Percentiles rank a stretch among this genome's conserved stretches.
Evolutionary conservation across 2,113 vertebrate species (phyloP).

Genomic region (Prinia subflava): DNA sequence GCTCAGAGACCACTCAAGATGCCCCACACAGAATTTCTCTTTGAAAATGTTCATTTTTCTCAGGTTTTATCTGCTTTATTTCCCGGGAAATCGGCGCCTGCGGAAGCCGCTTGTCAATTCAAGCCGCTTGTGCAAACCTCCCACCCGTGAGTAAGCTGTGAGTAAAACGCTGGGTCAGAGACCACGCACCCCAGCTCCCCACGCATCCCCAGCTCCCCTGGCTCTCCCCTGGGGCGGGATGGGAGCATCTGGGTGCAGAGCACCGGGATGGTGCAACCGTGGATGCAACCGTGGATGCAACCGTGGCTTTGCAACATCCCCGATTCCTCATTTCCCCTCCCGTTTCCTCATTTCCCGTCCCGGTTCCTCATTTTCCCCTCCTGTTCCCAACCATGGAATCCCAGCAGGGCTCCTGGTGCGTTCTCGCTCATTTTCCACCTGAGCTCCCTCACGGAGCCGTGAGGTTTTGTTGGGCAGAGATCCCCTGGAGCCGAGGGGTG

Average conservation of each 20-base stretch:
- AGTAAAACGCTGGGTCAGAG: background rate
- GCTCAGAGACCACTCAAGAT: background rate
- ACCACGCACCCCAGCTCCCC: background rate
- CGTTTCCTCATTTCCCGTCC: too few relatives aligned
- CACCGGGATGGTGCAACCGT: background rate
- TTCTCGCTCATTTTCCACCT: background rate
- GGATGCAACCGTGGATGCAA: background rate
- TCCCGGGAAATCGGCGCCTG: fast-evolving
- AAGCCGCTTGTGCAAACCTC: background rate
- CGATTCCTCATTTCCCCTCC: fast-evolving
- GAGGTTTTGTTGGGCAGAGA: background rate
- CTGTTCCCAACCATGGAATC: fast-evolving
- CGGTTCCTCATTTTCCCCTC: background rate
- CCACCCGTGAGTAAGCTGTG: background rate
- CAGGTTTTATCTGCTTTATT: background rate
- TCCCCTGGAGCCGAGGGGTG: background rate
- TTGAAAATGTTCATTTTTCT: too few relatives aligned
- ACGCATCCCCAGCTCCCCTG: background rate
- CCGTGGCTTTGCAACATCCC: background rate
- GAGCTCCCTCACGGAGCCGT: background rate
- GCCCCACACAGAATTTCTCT: fast-evolving
- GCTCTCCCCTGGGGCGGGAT: background rate
- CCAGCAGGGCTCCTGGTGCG: background rate
- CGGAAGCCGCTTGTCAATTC: background rate
- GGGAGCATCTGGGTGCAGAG: background rate